These are phyloP conservation scores for Pipistrellus pygmaeus DNA, from an alignment of 2,797 vertebrate genomes.

Conservation along the genomic window DNA sequence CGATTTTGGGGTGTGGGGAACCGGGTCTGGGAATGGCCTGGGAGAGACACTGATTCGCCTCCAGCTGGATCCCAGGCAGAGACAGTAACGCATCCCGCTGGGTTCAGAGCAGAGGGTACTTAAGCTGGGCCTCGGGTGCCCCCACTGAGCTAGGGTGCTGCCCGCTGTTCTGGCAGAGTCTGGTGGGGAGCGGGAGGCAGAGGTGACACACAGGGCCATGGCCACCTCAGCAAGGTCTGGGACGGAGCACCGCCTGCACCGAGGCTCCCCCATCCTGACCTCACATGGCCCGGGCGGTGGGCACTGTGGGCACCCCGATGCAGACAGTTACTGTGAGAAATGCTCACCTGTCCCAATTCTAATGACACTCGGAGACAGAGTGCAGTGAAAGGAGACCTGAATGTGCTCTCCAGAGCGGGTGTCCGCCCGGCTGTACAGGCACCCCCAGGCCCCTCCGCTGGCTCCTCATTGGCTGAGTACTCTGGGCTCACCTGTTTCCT, in stretches of 20 bases:
- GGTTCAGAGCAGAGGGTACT: background rate
- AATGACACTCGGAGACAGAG: too few species aligned
- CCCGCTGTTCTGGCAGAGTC: too few species aligned
- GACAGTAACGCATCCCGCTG: fast-evolving
- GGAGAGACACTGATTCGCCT: background rate
- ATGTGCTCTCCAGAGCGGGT: too few species aligned
- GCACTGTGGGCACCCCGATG: too few species aligned
- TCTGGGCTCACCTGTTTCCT: too few species aligned
- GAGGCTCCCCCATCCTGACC: too few species aligned
- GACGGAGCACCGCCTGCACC: fast-evolving
- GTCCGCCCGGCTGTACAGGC: too few species aligned
- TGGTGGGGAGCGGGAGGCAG: too few species aligned
- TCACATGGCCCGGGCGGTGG: background rate
- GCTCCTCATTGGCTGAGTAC: too few species aligned
- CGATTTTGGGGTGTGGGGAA: background rate
- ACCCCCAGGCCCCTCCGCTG: background rate
- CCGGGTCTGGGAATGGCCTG: background rate
- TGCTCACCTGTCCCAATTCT: too few species aligned
- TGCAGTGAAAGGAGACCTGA: too few species aligned
- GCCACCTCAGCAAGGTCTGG: background rate
- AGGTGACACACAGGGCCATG: too few species aligned
- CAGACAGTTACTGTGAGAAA: background rate
- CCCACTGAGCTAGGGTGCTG: background rate
- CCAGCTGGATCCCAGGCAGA: background rate
- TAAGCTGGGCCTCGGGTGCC: fast-evolving